Conservation (phyloP, 2,888 invertebrate species). For the Folsomia candida region DNA sequence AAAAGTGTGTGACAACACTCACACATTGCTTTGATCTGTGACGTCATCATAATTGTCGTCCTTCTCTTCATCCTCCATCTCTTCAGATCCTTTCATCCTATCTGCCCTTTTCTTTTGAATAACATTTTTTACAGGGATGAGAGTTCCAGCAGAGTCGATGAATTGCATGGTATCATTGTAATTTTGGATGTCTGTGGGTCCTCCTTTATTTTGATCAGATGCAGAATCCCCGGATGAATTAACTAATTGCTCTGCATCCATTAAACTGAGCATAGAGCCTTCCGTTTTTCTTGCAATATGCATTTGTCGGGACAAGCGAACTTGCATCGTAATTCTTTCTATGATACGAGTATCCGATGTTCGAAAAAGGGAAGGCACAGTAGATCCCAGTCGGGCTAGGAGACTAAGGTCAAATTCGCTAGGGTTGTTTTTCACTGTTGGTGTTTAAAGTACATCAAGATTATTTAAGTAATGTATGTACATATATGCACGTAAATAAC, state of each 20-base stretch:
- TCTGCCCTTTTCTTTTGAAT: constrained; percentile 5
- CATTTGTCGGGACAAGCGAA: neutral
- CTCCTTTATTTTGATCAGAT: neutral
- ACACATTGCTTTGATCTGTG: neutral
- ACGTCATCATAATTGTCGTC: neutral
- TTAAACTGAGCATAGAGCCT: neutral
- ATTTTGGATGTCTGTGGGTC: too few species aligned
- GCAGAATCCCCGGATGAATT: neutral
- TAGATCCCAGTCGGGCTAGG: constrained; percentile 26
- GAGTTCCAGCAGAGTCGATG: neutral
- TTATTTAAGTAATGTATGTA: neutral
- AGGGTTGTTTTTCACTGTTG: constrained; percentile 10
- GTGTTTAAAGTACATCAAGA: neutral
- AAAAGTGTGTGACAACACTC: neutral
- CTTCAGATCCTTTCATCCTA: neutral
- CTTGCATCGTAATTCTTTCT: neutral
- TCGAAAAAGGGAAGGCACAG: constrained; percentile 15
- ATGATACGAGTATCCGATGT: neutral
- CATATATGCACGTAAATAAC: too few species aligned
- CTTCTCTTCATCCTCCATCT: neutral
- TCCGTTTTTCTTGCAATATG: neutral
- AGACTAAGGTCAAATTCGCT: constrained; percentile 24
- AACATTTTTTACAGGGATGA: constrained; percentile 1
- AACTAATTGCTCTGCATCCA: neutral
- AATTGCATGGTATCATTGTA: neutral